Evolutionary conservation across 2,797 vertebrate species (phyloP).

Genomic region (Eremophila alpestris): DNA sequence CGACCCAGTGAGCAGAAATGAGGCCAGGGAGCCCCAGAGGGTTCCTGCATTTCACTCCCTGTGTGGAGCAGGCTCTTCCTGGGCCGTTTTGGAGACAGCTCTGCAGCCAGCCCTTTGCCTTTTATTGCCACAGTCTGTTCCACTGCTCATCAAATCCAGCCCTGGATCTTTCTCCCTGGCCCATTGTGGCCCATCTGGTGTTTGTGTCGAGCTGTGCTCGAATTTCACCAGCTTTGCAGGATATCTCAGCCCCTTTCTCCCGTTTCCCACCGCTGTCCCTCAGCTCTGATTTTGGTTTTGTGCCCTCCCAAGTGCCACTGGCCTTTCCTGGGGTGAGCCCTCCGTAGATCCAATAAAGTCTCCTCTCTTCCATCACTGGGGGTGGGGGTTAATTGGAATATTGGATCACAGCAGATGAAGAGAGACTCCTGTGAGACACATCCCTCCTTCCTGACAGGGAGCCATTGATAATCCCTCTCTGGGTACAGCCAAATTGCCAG

Average conservation of each 20-base stretch:
- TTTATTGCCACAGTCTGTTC: slow-evolving; percentile 58
- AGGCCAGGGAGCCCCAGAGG: neutral
- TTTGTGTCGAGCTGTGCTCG: neutral
- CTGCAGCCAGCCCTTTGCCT: neutral
- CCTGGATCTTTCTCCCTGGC: slow-evolving; percentile 44
- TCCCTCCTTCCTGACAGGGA: neutral
- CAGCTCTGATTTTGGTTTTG: neutral
- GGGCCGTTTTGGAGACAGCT: neutral
- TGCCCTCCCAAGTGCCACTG: neutral
- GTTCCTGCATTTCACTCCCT: neutral
- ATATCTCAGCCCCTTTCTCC: neutral
- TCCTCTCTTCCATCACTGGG: neutral
- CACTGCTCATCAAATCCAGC: slow-evolving; percentile 2
- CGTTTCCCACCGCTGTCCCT: neutral
- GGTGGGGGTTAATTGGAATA: neutral
- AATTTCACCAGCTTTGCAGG: neutral
- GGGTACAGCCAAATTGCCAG: neutral
- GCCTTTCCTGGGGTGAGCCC: neutral
- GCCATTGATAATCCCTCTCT: neutral
- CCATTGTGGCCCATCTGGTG: slow-evolving; percentile 35
- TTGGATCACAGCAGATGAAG: neutral
- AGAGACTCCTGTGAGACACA: neutral
- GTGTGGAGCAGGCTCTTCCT: neutral
- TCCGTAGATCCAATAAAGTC: neutral
- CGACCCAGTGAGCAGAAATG: neutral